Base-by-base conservation (phyloP, 1,140 invertebrate species). In the Agraylea sexmaculata region DNA sequence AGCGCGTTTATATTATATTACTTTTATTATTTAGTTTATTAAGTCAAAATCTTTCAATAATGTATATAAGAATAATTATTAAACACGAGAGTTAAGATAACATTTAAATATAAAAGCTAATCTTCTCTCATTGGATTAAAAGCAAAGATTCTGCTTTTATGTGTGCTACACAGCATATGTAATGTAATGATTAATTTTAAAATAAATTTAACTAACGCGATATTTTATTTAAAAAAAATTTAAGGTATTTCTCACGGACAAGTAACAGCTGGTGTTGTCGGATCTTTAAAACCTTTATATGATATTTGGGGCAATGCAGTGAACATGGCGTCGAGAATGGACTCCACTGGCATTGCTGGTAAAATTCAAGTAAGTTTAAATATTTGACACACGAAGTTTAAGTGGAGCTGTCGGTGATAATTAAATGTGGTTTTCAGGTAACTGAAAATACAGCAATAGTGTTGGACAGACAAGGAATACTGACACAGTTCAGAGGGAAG, bases 221-320 rank as follows among this genome's bases (percentile, higher is more conserved):
- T n/a, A n/a, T n/a, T n/a, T 35, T 20, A 35, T 35, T 12, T 18
- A 11, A 35, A 21, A 19, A 32, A 37, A 41, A 27, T 57, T 56
- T 35, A 37, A 69, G 80, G 82, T 37, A 82, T 91, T 45, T 82
- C 80, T 2, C 77, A 83, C 48, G 88, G 89, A 1, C 74, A 80
- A 40, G 80, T 92, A 4, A 86, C 87, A 39, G 89, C 89, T 1
- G 90, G 89, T 1, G 88, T 94, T 5, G 84, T 94, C 10, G 90
- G 90, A 1, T 82, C 83, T 1, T 75, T 81, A 27, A 92, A 92
- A 56, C 88, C 89, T 0, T 69, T 90, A 8, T 91, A 82, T 48
- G 86, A 94, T 57, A 89, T 94, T 47, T 93, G 89, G 90, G 90
- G 90, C 0, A 84, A 94, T 62, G 82, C 87, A 1, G 90, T 94